These are phyloP conservation scores for Aphodius sticticus DNA, from an alignment of 2,888 invertebrate genomes.

Conservation along the genomic window DNA sequence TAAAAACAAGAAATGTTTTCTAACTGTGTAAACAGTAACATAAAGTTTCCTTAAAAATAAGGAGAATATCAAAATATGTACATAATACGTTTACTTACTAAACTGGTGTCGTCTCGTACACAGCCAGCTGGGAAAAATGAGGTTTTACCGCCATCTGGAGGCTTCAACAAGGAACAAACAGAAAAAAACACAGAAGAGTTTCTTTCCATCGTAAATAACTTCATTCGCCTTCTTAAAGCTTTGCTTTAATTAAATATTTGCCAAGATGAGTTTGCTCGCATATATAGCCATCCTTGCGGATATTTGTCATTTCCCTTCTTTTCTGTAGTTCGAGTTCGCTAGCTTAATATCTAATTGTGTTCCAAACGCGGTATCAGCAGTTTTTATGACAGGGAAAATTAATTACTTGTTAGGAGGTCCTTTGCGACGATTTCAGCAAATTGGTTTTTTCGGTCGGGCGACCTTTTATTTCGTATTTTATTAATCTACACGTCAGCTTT, in stretches of 20 bases:
- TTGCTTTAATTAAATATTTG: conserved; percentile 14
- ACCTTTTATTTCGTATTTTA: conserved; percentile 29
- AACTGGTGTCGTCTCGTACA: no score
- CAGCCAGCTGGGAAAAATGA: no score
- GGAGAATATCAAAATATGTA: no score
- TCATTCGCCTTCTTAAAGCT: not conserved
- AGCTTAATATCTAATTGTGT: conserved; percentile 34
- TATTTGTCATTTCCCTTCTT: conserved; percentile 10
- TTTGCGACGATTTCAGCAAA: conserved; percentile 30
- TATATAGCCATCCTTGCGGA: not conserved
- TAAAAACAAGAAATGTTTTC: no score
- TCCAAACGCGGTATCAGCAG: conserved; percentile 30
- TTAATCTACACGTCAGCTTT: conserved; percentile 10
- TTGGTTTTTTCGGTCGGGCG: conserved; percentile 30
- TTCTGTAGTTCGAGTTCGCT: conserved; percentile 4
- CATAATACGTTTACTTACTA: no score
- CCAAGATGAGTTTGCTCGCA: not conserved
- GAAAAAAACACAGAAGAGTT: no score
- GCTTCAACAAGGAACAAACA: no score
- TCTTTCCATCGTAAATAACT: not conserved
- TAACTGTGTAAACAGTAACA: no score
- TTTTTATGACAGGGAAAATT: conserved; percentile 36
- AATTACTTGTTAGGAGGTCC: conserved; percentile 30
- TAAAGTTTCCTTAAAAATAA: no score
- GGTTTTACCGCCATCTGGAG: no score